Evolutionary conservation across 2,797 vertebrate species (phyloP), one percentile per base, ranked within the genome.

Genomic region (Leuciscus waleckii): DNA sequence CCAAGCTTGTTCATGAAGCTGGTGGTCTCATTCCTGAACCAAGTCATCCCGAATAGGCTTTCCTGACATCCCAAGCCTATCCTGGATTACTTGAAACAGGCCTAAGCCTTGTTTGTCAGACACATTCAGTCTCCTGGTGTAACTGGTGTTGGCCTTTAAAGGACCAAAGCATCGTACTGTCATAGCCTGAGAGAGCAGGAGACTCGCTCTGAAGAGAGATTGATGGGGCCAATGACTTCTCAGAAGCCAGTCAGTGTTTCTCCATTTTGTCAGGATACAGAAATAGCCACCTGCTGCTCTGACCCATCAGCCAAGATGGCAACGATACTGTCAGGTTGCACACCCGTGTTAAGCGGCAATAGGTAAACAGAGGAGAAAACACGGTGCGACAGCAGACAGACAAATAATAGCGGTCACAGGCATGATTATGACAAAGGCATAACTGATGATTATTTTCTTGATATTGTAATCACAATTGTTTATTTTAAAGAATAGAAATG

Each of bases 11-110:
- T 82, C 58, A 74, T 79, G 94, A 91, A 82, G 95, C 89, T 89
- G 84, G 84, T 83, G 88, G 95, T 95, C 87, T 92, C 49, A 93
- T 94, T 95, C 97, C 96, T 92, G 96, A 96, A 94, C 97, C 98
- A 99, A 99, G 97, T 98, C 95, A 96, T 97, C 97, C 89, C 89
- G 97, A 97, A 98, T 95, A 98, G 97, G 97, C 97, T 96, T 96
- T 96, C 93, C 93, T 92, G 90, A 92, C 92, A 95, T 94, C 92
- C 95, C 96, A 97, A 98, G 96, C 97, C 98, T 97, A 98, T 99
- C 98, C 97, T 99, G 97, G 97, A 99, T 98, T 99, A 99, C 97
- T 99, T 99, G 97, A 99, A 98, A 91, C 96, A 89, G 95, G 97
- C 95, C 86, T 94, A 94, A 88, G 94, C 95, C 94, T 90, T n/a